Evolutionary conservation across 2,113 vertebrate genomes (phyloP), one percentile per base, ranked within the genome.

Genomic region (Castor canadensis): DNA sequence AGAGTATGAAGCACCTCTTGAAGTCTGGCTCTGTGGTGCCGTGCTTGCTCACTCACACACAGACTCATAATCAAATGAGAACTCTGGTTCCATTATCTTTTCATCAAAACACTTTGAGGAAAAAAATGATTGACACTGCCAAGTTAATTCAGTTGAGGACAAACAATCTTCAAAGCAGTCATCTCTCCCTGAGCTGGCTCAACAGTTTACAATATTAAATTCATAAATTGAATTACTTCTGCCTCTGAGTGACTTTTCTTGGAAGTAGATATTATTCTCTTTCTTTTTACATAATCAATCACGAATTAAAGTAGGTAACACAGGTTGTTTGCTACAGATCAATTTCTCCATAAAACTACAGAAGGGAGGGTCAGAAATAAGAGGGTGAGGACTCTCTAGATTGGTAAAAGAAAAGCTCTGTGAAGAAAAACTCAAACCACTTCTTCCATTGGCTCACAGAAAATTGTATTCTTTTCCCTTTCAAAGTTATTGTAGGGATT

Each of bases 231-330:
- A 95, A 93, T 96, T 91, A 95, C 92, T 83, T 95, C 64, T 96
- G 64, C 85, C 15, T 96, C n/a, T 62, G 76, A 93, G 83, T 87
- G 80, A 83, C 2, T 97, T 97, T 3, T 93, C 16, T 95, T 97
- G 87, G 94, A 95, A 97, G 84, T n/a, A 92, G 80, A 96, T 96
- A 80, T 79, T 87, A 92, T 89, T 96, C 82, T 94, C 79, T 95
- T 84, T 96, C 69, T 87, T 96, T 97, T 89, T 94, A 96, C 87
- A 96, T 96, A 96, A 93, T 92, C 96, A 97, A 89, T 96, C 94
- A 90, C 82, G 62, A 82, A 95, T 96, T 96, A 96, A 96, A 95
- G 90, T 89, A 88, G 86, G 87, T 79, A 94, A 88, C 90, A 88
- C 88, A 87, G 81, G 88, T 95, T 58, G 16, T 90, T 97, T 96